phyloP scores from a whole-genome alignment of 1,140 invertebrate genomes.

The Ceratina japonica region DNA sequence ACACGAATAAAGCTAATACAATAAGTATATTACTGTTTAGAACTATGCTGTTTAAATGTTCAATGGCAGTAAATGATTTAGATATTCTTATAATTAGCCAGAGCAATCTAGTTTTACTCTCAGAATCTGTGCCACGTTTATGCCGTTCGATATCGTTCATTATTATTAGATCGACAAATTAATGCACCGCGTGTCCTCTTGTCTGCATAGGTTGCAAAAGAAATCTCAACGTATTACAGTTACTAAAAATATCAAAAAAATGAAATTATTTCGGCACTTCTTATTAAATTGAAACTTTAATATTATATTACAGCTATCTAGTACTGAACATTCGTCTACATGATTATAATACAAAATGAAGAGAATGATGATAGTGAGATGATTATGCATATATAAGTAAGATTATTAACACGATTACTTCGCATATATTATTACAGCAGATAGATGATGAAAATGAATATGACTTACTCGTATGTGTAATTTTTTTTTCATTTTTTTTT shows the following conservation, averaged over 20 bases:
- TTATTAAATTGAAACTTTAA: slow-evolving; percentile 53
- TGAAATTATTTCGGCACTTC: slow-evolving; percentile 60
- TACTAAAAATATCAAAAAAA: slow-evolving; percentile 55
- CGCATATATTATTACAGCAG: slow-evolving; percentile 47
- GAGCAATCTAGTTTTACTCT: slow-evolving; percentile 58
- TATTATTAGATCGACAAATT: slow-evolving; percentile 22
- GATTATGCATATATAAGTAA: slow-evolving; percentile 55
- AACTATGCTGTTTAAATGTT: slow-evolving; percentile 34
- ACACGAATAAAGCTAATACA: slow-evolving; percentile 18
- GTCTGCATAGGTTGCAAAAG: slow-evolving; percentile 48
- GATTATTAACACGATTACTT: slow-evolving; percentile 56
- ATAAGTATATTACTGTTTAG: slow-evolving; percentile 12
- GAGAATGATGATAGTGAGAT: slow-evolving; percentile 52
- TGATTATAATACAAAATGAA: slow-evolving; percentile 68
- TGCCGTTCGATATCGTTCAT: slow-evolving; percentile 8
- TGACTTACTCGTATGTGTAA: slow-evolving; percentile 49
- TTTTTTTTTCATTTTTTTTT: slow-evolving; percentile 36
- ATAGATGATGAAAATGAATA: slow-evolving; percentile 49
- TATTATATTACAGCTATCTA: slow-evolving; percentile 56
- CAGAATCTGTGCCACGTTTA: slow-evolving; percentile 55
- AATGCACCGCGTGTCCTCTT: slow-evolving; percentile 45
- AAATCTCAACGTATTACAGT: slow-evolving; percentile 47
- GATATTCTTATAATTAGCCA: slow-evolving; percentile 25
- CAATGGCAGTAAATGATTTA: slow-evolving; percentile 59
- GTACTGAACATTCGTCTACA: slow-evolving; percentile 63